These are phyloP conservation scores for Catharus minimus DNA, from an alignment of 2,113 vertebrate species.

Conservation along the genomic window DNA sequence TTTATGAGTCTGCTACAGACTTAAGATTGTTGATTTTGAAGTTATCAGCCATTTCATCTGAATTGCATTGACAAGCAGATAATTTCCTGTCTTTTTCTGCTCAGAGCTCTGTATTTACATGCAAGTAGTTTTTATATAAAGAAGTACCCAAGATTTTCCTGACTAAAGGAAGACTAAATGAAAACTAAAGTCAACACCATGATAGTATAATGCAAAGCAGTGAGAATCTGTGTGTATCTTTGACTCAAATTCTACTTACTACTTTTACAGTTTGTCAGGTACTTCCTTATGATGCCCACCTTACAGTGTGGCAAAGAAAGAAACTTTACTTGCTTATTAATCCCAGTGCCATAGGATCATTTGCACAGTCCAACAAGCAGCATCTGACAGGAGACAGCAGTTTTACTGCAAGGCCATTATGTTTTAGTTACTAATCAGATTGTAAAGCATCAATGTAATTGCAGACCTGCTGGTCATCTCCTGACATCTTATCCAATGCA, in stretches of 20 bases:
- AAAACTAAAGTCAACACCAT: background rate
- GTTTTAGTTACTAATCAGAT: background rate
- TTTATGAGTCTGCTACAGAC: background rate
- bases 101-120: background rate
- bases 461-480: background rate
- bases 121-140: background rate
- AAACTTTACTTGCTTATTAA: background rate
- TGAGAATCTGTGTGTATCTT: background rate
- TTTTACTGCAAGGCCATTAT: background rate
- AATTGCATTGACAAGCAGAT: background rate
- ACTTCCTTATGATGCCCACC: background rate
- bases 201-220: background rate
- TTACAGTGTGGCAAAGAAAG: background rate
- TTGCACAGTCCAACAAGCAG: background rate
- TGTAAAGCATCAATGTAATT: background rate
- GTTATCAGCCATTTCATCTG: background rate
- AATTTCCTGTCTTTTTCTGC: background rate
- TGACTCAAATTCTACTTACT: background rate
- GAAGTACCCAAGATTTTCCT: background rate
- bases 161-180: background rate
- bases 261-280: background rate
- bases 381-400: background rate
- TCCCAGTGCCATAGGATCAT: background rate
- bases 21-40: background rate
- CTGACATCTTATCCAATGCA: background rate